Base-by-base conservation (phyloP, 2,113 vertebrate species). In the Galbula dea region DNA sequence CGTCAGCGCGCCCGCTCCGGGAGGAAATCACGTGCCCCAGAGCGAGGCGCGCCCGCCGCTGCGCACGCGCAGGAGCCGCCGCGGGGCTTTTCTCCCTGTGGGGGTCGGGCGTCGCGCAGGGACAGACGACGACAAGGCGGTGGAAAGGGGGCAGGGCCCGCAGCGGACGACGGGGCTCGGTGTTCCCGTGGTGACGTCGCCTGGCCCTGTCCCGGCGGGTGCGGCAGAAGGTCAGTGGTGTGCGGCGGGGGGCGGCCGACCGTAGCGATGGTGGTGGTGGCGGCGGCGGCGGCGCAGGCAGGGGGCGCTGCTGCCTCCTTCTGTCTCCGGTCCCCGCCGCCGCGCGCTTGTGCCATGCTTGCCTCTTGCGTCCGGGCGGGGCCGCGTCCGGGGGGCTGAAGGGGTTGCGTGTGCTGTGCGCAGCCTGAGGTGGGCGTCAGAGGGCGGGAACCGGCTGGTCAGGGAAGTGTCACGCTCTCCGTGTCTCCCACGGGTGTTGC, bases 401-500 rank as follows among this genome's bases (percentile, higher is more conserved):
- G 65, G 36, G 7, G 8, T 2, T 9, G 34, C 27, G 65, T 43
- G 81, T 7, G 80, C 30, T 6, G 18, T 32, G 37, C 14, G 9
- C 9, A 15, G 41, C 20, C 19, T 74, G 7, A 29, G 72, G 39
- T 43, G 41, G 41, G 41, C 6, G 17, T 10, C 10, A 13, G 13
- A 9, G 23, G 22, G 45, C 6, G 17, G 15, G 15, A 32, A 2
- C 3, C 9, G 30, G 3, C 2, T 2, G 1, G 10, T 45, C 7
- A 4, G 22, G 62, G 6, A 4, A 2, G 3, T 3, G 24, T 2
- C 24, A 26, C 19, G 34, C 2, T 21, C 24, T 8, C 24, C 2
- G 3, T 18, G 29, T 23, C 5, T 5, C 12, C 3, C 9, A 0
- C 3, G 2, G 39, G 9, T 34, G 2, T 19, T 7, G 5, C 4